Conservation (phyloP, 2,888 invertebrate species). For the Reticulitermes lucifugus region DNA sequence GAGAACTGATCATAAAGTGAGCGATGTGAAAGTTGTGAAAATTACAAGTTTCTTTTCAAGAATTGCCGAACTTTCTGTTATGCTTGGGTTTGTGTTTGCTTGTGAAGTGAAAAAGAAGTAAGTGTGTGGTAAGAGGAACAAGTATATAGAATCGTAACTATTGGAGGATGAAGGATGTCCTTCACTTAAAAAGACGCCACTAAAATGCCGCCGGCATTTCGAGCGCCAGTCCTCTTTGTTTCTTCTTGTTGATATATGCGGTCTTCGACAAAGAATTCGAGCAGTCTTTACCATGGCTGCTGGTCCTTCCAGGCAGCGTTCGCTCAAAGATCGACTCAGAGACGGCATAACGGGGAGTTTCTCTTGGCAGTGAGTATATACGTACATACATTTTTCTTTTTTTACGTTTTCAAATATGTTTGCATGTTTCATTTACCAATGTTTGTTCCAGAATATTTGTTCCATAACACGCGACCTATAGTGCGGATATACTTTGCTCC, state of each 20-base stretch:
- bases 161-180: neutral
- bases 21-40: neutral
- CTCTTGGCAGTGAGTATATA: conserved; percentile 81
- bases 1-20: neutral
- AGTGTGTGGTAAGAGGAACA: neutral
- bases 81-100: neutral
- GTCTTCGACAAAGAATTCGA: neutral
- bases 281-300: conserved; percentile 58
- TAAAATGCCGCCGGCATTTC: conserved; percentile 8
- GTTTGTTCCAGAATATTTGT: too few relatives aligned
- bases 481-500: too few relatives aligned
- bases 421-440: too few relatives aligned
- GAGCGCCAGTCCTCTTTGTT: neutral
- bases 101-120: neutral
- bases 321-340: conserved; percentile 80
- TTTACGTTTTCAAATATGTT: too few relatives aligned
- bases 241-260: neutral
- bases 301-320: conserved; percentile 78
- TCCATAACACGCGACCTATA: too few relatives aligned
- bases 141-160: neutral
- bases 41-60: neutral
- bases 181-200: conserved; percentile 3
- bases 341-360: conserved; percentile 84
- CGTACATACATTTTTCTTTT: too few relatives aligned
- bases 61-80: neutral